Base-by-base conservation (phyloP, 2,888 invertebrate genomes). In the Eudasyphora cyanicolor region DNA sequence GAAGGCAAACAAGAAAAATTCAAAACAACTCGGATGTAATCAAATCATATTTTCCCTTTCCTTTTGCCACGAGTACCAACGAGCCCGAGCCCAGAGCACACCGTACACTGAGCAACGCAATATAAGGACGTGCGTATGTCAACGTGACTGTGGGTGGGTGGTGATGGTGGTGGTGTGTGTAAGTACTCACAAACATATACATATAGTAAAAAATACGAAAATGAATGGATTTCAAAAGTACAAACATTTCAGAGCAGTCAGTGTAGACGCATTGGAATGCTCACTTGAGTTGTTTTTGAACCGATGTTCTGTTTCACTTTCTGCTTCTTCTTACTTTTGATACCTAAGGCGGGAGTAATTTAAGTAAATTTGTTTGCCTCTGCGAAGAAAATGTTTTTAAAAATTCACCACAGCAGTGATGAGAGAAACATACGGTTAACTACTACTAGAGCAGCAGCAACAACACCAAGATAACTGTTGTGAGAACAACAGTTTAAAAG, bases 381-480 rank as follows among this genome's bases (percentile, higher is more conserved):
- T 42, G 21, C 38, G 21, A 69, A 21, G 51, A 49, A 27, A 51
- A 54, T 38, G 21, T 42, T 67, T 45, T 76, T 32, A 42, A 71
- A 76, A 71, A 76, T 71, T 76, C 80, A 81, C 80, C 80, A 64
- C 76, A 35, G 32, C 29, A n/a, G n/a, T n/a, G n/a, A n/a, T n/a
- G 17, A 42, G 24, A 54, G 35, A 57, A 57, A 38, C 21, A 64
- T 8, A 77, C 0, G 29, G 1, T 21, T 38, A 57, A 12, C 27
- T 17, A 14, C 19, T 2, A 45, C 27, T 14, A 69, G 32, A 74
- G 74, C 38, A 57, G 32, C 38, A 62, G 24, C 24, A 38, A 69
- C 67, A 54, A 67, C 29, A 69, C 57, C 69, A 54, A n/a, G 38
- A 64, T 17, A 1, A 35, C 27, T 54, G 1, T 19, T 19, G 62